A percentile compares a stretch with the other conserved stretches of the same genome.
Evolutionary conservation across 2,797 vertebrate genomes (phyloP).

Genomic region (Coendou prehensilis): DNA sequence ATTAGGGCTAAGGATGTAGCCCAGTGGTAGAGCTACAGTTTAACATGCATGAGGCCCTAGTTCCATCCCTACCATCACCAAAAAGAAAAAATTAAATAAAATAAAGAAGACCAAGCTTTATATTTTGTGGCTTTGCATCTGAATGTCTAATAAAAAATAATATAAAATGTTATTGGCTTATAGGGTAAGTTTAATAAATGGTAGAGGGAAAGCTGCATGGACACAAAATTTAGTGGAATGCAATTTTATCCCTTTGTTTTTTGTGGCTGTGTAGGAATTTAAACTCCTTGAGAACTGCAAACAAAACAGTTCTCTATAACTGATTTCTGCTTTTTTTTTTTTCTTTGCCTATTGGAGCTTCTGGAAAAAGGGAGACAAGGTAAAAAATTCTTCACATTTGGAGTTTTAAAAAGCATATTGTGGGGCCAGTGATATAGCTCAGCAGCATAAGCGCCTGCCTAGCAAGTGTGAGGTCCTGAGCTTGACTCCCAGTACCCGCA

Average conservation of each 20-base stretch:
- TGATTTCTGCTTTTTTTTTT: background rate
- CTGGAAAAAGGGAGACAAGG: background rate
- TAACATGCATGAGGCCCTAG: background rate
- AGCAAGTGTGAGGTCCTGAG: too few relatives aligned
- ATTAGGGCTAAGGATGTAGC: background rate
- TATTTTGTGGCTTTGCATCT: background rate
- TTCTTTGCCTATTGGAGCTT: background rate
- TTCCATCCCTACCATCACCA: background rate
- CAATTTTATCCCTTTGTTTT: background rate
- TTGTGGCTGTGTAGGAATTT: background rate
- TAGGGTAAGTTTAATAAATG: background rate
- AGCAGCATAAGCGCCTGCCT: too few relatives aligned
- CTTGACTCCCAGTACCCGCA: too few relatives aligned
- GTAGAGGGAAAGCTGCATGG: background rate
- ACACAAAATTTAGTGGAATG: background rate
- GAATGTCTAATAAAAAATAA: conserved; percentile 17
- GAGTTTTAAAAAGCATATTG: background rate
- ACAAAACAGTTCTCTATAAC: background rate
- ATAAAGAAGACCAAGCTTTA: background rate
- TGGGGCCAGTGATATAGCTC: background rate
- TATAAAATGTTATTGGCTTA: background rate
- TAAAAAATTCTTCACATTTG: background rate
- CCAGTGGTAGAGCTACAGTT: background rate
- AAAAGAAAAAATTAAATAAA: background rate
- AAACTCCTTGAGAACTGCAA: conserved; percentile 13